Base-by-base conservation (phyloP, 2,113 vertebrate genomes). In the Dromaius novaehollandiae region DNA sequence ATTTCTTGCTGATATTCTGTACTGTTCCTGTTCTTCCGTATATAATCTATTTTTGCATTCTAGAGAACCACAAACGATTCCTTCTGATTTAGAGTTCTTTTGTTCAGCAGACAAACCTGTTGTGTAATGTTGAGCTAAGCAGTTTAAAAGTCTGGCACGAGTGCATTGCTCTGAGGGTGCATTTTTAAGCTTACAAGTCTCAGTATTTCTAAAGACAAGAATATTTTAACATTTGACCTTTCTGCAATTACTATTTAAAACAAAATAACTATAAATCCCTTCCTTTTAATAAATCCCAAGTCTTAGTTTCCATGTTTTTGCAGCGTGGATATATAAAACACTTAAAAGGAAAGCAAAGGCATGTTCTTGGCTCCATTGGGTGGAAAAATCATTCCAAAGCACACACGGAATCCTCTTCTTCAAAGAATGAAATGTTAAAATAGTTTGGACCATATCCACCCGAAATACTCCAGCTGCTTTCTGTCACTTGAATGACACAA, bases 401-500 rank as follows among this genome's bases (percentile, higher is more conserved):
- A 76, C 80, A 93, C 34, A 97, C 13, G 21, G 88, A 91, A 87
- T 95, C 66, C 66, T 95, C 74, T 58, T 85, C 74, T 94, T 96
- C 91, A 91, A 94, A 91, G 89, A 93, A 28, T 95, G 75, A 89
- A 85, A 90, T 0, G 1, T 5, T 77, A 3, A 85, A 96, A 74
- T 46, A 74, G 91, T 91, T 90, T 94, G 91, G 84, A 69, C 5
- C 18, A 16, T 18, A 69, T 79, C 40, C 74, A 51, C 40, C 55
- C n/a, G 13, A 48, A 92, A 95, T 36, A 44, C 58, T 82, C 78
- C 94, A 91, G 96, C 71, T 95, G 93, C 78, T 92, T 90, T 89
- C 86, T 88, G 84, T 77, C 93, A 96, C 63, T 80, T 91, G 78
- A 96, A 64, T 85, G 95, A 96, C 84, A 95, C 70, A 87, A 76